Evolutionary conservation across 2,888 invertebrate species (phyloP), one percentile per base, ranked within the genome.

Genomic region (Thera britannica): DNA sequence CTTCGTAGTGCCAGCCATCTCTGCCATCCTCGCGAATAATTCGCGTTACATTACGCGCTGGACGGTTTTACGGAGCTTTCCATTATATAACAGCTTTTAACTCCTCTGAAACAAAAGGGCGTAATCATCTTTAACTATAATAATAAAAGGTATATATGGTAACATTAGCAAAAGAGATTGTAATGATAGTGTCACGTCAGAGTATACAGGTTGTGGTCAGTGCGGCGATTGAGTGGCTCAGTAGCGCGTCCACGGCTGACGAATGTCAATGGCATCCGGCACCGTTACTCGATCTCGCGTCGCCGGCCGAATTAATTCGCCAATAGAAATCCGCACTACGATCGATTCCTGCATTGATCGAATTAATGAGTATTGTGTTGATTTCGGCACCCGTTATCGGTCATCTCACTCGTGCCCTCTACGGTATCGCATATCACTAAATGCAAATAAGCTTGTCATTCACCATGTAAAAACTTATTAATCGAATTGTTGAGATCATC

Each of bases 271-370:
- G 93, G 92, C 93, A 92, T 88, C 84, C 85, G 77, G 77, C 85
- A 91, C 93, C 93, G 93, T 93, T 93, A 93, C 83, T 88, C 89
- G 88, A 91, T 92, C 92, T 90, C 88, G 87, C 89, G 87, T 83
- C 86, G 61, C 44, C 62, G 85, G 89, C 90, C 90, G 85, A 93
- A 92, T 92, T 93, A 91, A 92, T 93, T 92, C 86, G 88, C 91
- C 89, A 87, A 90, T 90, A 84, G 83, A 87, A 88, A 88, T 90
- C 85, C 86, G 84, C 82, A 85, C 86, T 82, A 78, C 88, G 85
- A 88, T 92, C 83, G 86, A 90, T 89, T 88, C 87, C 84, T 82
- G 80, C 84, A 87, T 88, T 83, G 87, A 90, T 90, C 85, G 80
- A 83, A 82, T 86, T 91, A 92, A 92, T 92, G 87, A 92, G 87